These are phyloP conservation scores for Coluber constrictor DNA, from an alignment of 2,797 vertebrate species.

Conservation along the genomic window DNA sequence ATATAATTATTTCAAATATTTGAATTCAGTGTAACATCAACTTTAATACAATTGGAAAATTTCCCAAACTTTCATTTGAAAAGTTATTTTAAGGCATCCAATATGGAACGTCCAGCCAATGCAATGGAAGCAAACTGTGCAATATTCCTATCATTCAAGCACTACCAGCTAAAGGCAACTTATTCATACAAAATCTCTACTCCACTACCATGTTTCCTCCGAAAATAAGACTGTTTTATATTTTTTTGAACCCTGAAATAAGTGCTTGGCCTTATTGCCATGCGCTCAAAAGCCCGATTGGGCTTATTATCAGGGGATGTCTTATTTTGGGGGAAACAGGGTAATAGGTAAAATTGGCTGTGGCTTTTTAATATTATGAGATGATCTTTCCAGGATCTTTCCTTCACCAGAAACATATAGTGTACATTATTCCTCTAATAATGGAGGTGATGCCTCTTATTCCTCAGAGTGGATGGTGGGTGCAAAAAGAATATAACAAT, in stretches of 20 bases:
- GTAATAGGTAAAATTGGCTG: neutral
- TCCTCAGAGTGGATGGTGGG: neutral
- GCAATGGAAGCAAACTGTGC: neutral
- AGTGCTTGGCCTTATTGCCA: too few species aligned
- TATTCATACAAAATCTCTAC: neutral
- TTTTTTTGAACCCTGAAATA: too few species aligned
- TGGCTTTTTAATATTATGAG: neutral
- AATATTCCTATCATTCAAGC: neutral
- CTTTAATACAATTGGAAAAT: neutral
- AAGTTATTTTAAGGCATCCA: neutral
- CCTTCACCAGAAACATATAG: neutral
- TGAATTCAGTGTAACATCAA: neutral
- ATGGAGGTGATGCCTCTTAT: neutral
- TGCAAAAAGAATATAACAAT: neutral
- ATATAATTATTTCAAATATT: neutral
- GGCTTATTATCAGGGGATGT: too few species aligned
- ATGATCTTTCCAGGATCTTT: neutral
- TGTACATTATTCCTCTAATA: neutral
- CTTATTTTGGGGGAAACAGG: too few species aligned
- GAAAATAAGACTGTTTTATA: too few species aligned
- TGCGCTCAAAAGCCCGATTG: too few species aligned
- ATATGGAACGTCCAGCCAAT: neutral
- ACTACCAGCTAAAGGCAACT: neutral
- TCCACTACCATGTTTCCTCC: neutral
- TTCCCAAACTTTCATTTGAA: neutral